Percentiles rank a stretch among this genome's conserved stretches.
Conservation (phyloP, 1,140 invertebrate genomes). For the Euschistus heros region DNA sequence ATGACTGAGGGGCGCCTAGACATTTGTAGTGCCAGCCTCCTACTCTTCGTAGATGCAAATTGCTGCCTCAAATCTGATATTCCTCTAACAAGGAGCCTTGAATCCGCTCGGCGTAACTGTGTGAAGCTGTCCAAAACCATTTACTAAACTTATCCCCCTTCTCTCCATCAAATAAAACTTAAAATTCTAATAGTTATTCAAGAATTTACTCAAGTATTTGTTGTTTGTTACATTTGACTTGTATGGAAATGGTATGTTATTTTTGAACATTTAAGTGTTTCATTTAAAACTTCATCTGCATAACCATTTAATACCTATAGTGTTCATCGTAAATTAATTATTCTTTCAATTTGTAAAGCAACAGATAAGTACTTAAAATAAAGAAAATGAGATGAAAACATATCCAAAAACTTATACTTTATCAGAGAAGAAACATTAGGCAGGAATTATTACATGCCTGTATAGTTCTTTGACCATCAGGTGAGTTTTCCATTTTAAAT, state of each 20-base stretch:
- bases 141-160: slow-evolving; percentile 12
- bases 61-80: slow-evolving; percentile 7
- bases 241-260: background rate
- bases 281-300: background rate
- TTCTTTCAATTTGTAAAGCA: background rate
- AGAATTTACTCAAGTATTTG: too few species aligned
- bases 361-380: background rate
- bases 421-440: too few species aligned
- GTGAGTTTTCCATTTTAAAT: background rate
- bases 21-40: slow-evolving; percentile 14
- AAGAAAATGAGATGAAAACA: too few species aligned
- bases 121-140: slow-evolving; percentile 16
- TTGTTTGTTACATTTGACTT: background rate
- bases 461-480: too few species aligned
- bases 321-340: background rate
- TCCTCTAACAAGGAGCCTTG: background rate
- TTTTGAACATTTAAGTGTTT: background rate
- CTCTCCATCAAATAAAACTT: slow-evolving; percentile 2
- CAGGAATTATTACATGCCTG: too few species aligned
- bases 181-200: background rate
- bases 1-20: slow-evolving; percentile 7
- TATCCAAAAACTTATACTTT: too few species aligned
- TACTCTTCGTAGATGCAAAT: slow-evolving; percentile 8
- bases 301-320: background rate
- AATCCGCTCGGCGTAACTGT: slow-evolving; percentile 2